Percentiles rank a stretch among this genome's conserved stretches.
These are phyloP conservation scores for Athetis lepigone DNA, from an alignment of 2,888 invertebrate genomes.

Conservation along the genomic window DNA sequence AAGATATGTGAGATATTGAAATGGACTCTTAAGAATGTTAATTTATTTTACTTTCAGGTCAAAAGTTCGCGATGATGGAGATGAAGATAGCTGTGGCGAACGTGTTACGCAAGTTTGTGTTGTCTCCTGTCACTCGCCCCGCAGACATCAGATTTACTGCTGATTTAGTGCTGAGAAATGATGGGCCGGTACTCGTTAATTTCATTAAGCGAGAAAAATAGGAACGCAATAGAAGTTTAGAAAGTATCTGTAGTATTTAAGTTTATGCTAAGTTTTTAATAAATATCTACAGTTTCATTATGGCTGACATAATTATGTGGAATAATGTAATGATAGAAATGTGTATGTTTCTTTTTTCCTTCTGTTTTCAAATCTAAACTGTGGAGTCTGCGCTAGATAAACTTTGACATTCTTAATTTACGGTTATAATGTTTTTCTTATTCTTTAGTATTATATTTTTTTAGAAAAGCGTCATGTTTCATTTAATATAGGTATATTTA, in stretches of 20 bases:
- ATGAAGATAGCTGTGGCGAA: conserved; percentile 89
- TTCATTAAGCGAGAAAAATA: conserved; percentile 67
- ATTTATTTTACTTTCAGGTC: conserved; percentile 81
- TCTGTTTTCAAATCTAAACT: no score
- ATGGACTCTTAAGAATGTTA: background rate
- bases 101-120: conserved; percentile 84
- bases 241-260: background rate
- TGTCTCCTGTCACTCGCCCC: conserved; percentile 86
- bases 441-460: no score
- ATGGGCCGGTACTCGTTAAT: conserved; percentile 79
- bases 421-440: no score
- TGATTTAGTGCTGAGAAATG: conserved; percentile 82
- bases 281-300: background rate
- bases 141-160: conserved; percentile 77
- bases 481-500: no score
- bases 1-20: background rate
- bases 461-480: no score
- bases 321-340: no score
- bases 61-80: conserved; percentile 92
- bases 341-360: no score
- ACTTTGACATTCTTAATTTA: no score
- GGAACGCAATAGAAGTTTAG: background rate
- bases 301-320: no score
- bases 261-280: background rate
- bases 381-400: no score